Evolutionary conservation across 1,140 invertebrate genomes (phyloP).

Genomic region (Andrena cerasifolii): DNA sequence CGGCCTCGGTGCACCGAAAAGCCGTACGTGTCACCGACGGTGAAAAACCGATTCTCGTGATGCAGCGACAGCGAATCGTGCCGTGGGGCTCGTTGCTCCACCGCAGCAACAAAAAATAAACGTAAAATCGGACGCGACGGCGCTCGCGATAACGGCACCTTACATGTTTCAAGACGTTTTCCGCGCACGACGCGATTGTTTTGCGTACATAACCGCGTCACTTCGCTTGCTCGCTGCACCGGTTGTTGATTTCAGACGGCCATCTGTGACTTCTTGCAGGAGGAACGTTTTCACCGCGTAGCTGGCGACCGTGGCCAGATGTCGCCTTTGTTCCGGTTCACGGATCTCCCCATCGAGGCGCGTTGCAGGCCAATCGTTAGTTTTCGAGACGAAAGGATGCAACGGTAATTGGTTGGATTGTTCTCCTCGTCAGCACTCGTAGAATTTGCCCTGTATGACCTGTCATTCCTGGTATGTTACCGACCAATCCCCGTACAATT

Average conservation of each 20-base stretch:
- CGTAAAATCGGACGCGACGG: constrained; percentile 40
- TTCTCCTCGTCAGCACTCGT: neutral
- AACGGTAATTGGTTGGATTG: constrained; percentile 11
- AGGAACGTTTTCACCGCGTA: constrained; percentile 24
- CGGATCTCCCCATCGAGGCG: too few relatives aligned
- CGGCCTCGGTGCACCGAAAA: constrained; percentile 35
- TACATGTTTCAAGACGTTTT: constrained; percentile 55
- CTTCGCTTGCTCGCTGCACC: constrained; percentile 31
- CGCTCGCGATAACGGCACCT: constrained; percentile 9
- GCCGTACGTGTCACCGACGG: constrained; percentile 45
- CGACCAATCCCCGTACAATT: neutral
- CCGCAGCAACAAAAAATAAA: constrained; percentile 36
- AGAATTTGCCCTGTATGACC: constrained; percentile 30
- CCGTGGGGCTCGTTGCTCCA: constrained; percentile 4
- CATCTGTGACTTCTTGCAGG: constrained; percentile 29
- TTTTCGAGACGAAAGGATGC: neutral
- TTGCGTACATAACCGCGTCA: constrained; percentile 56
- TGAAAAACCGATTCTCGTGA: constrained; percentile 37
- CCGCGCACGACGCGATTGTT: constrained; percentile 48
- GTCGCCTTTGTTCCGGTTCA: constrained; percentile 5
- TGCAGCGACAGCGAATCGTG: neutral
- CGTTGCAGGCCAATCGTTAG: constrained; percentile 17
- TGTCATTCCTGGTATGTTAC: neutral
- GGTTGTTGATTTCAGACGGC: constrained; percentile 57
- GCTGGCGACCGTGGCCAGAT: constrained; percentile 4